A percentile compares a stretch with the other conserved stretches of the same genome.
Conservation (phyloP, 2,113 vertebrate species). For the Pao palembangensis region DNA sequence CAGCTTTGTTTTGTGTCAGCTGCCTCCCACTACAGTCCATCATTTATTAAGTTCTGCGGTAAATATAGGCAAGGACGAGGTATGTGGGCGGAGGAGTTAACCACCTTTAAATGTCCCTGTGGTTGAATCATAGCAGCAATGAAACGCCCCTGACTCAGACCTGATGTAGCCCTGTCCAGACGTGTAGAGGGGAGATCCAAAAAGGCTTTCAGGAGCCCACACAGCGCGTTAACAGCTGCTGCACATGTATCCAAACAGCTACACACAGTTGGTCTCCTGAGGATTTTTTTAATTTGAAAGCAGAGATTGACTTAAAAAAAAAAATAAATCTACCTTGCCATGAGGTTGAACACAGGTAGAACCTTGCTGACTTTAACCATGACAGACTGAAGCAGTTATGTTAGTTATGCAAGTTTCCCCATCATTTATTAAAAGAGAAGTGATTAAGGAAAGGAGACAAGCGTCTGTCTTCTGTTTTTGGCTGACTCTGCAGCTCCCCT, state of each 20-base stretch:
- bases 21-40: slow-evolving; percentile 10
- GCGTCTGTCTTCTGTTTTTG: slow-evolving; percentile 9
- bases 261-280: slow-evolving; percentile 26
- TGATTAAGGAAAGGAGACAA: slow-evolving; percentile 24
- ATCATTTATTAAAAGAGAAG: slow-evolving; percentile 16
- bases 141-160: slow-evolving; percentile 55
- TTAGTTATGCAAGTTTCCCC: slow-evolving; percentile 35
- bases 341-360: slow-evolving; percentile 5
- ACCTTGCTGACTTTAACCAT: slow-evolving; percentile 20
- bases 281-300: slow-evolving; percentile 20
- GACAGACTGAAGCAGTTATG: slow-evolving; percentile 15
- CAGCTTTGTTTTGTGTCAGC: slow-evolving; percentile 15
- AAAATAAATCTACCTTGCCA: slow-evolving; percentile 21
- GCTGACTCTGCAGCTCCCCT: slow-evolving; percentile 2
- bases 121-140: slow-evolving; percentile 43
- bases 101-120: slow-evolving; percentile 30
- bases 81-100: slow-evolving; percentile 32
- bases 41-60: slow-evolving; percentile 9
- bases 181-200: slow-evolving; percentile 24
- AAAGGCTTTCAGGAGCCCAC: slow-evolving; percentile 60
- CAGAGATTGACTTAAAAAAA: background rate
- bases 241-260: slow-evolving; percentile 59
- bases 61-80: slow-evolving; percentile 29
- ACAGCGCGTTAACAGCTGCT: slow-evolving; percentile 40
- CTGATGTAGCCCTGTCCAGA: slow-evolving; percentile 52